These are phyloP conservation scores for Oryzias dopingdopingensis DNA, from an alignment of 2,797 vertebrate species.

Conservation along the genomic window DNA sequence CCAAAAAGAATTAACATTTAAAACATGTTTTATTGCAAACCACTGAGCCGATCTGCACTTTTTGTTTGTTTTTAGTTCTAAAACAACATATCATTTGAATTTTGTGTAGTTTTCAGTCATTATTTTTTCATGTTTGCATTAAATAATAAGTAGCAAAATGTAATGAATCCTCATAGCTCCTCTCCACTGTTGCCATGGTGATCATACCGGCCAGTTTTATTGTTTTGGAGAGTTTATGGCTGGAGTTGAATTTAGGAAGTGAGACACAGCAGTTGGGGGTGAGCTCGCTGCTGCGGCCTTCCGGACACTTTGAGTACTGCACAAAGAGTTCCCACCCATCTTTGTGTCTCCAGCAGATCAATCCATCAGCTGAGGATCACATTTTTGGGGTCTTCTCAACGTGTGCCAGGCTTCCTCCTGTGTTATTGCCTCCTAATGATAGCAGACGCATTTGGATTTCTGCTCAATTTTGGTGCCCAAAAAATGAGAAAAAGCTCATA, in stretches of 20 bases:
- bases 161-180: not conserved
- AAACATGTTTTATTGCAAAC: not conserved
- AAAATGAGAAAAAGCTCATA: too few species aligned
- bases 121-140: too few species aligned
- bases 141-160: not conserved
- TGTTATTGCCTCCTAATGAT: slow-evolving; percentile 21
- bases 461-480: too few species aligned
- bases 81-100: too few species aligned
- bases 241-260: not conserved
- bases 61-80: too few species aligned
- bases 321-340: slow-evolving; percentile 19
- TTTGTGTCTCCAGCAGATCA: slow-evolving; percentile 19
- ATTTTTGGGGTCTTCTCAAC: slow-evolving; percentile 15
- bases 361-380: slow-evolving; percentile 19
- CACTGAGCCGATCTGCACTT: too few species aligned
- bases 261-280: not conserved
- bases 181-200: not conserved
- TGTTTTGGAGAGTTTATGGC: not conserved
- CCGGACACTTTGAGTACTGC: slow-evolving; percentile 44
- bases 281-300: slow-evolving; percentile 67
- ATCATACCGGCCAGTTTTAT: slow-evolving; percentile 1
- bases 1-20: not conserved
- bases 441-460: not conserved
- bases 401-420: slow-evolving; percentile 9
- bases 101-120: too few species aligned